Evolutionary conservation across 2,888 invertebrate species (phyloP).

Genomic region (Eulithis testata): DNA sequence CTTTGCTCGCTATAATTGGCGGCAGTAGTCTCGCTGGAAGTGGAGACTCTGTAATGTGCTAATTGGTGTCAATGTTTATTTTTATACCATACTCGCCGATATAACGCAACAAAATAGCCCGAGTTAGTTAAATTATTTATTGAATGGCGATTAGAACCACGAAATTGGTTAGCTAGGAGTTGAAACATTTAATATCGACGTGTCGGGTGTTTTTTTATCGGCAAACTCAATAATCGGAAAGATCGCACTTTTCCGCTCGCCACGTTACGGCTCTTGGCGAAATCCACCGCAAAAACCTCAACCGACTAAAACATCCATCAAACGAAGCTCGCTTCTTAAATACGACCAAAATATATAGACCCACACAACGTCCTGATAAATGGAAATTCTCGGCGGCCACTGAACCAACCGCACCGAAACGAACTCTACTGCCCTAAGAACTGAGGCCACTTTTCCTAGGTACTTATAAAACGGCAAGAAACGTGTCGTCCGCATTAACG

Average conservation of each 20-base stretch:
- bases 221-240: slow-evolving; percentile 49
- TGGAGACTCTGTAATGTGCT: slow-evolving; percentile 52
- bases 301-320: slow-evolving; percentile 73
- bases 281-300: slow-evolving; percentile 66
- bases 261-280: slow-evolving; percentile 53
- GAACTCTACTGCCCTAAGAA: slow-evolving; percentile 56
- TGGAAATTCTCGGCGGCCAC: slow-evolving; percentile 58
- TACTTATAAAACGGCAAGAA: slow-evolving; percentile 47
- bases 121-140: slow-evolving; percentile 56
- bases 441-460: slow-evolving; percentile 60
- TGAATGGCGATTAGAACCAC: slow-evolving; percentile 50
- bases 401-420: slow-evolving; percentile 41
- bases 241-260: slow-evolving; percentile 51
- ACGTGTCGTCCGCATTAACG: slow-evolving; percentile 67
- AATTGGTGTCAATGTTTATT: slow-evolving; percentile 70
- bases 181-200: slow-evolving; percentile 34
- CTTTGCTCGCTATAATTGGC: slow-evolving; percentile 44
- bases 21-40: slow-evolving; percentile 43
- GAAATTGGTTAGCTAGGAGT: slow-evolving; percentile 42
- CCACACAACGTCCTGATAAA: slow-evolving; percentile 68
- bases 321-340: slow-evolving; percentile 69
- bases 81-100: slow-evolving; percentile 54
- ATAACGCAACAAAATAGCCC: slow-evolving; percentile 45
- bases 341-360: slow-evolving; percentile 73
- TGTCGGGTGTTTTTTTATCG: slow-evolving; percentile 33